Evolutionary conservation across 2,888 invertebrate genomes (phyloP).

Genomic region (Sabatieria punctata): DNA sequence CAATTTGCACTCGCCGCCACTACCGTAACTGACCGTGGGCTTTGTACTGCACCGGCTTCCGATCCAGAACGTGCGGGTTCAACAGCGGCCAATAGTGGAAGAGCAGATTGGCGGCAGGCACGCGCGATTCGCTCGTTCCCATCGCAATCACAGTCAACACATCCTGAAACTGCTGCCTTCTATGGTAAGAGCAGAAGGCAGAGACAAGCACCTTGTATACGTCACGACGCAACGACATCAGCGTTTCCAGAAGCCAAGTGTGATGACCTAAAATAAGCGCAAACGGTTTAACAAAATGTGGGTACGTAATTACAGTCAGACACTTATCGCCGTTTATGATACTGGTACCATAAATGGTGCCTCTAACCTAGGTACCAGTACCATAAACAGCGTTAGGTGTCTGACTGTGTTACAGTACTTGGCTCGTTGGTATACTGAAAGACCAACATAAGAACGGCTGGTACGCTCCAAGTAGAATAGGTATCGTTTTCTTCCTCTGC

Average conservation of each 20-base stretch:
- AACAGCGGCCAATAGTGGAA: conserved; percentile 99
- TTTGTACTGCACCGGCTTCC: conserved; percentile 67
- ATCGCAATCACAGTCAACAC: conserved; percentile 86
- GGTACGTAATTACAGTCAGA: conserved; percentile 1
- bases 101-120: conserved; percentile 86
- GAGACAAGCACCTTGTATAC: conserved; percentile 48
- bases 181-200: background rate
- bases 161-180: conserved; percentile 40
- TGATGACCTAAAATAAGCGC: conserved; percentile 55
- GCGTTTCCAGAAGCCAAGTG: conserved; percentile 81
- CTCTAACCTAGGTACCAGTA: no score
- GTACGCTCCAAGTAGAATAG: conserved; percentile 17
- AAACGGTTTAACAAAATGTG: background rate
- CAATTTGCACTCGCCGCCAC: no score
- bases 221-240: conserved; percentile 79
- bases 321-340: no score
- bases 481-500: conserved; percentile 16
- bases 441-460: conserved; percentile 80
- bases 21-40: no score
- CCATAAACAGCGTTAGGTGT: no score
- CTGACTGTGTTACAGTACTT: conserved; percentile 40
- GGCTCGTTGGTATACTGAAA: conserved; percentile 86
- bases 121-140: conserved; percentile 75
- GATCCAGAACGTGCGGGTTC: conserved; percentile 76
- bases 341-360: no score